Base-by-base conservation (phyloP, 2,888 invertebrate species). In the Xylocampa areola region DNA sequence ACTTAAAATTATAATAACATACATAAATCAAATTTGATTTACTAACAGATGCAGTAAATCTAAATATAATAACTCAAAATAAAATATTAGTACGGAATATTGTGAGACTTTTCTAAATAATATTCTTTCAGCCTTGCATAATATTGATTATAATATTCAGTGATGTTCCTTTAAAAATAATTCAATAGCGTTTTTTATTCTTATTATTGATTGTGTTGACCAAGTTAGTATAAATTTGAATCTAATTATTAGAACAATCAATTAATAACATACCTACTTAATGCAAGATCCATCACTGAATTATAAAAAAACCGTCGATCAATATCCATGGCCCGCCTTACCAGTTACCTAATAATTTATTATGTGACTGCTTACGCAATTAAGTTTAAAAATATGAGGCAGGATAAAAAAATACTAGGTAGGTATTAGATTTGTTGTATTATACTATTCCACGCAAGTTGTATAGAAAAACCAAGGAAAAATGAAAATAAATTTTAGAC, bases 311-410 rank as follows among this genome's bases (percentile, higher is more conserved):
- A 14, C 40, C 23, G 8, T 29, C 16, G 6, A 11, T 17, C 23
- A 8, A 11, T 43, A 57, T 33, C 21, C 11, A 14, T 47, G 11
- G 23, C 17, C 33, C 7, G 11, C 17, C 44, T 25, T 41, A 32
- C 16, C 14, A 41, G 30, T 61, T 65, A 57, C 48, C 43, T 37
- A 66, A 58, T 48, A 25, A 43, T 39, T n/a, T 29, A 45, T 37
- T 57, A 55, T 41, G 21, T 45, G 40, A 27, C 8, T 17, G n/a
- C 1, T 41, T 65, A 61, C 47, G 21, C 41, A 65, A 61, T 1
- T 21, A 21, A 21, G 3, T 8, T 5, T 8, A 25, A 25, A 25
- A 25, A 25, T 25, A 25, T 25, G 5, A 10, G 25, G 10, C 25
- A 25, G 25, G 8, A 25, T 25, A 25, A 25, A 10, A 25, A 17